Percentiles rank a stretch among this genome's conserved stretches.
Evolutionary conservation across 2,113 vertebrate species (phyloP).

Genomic region (Jacana jacana): DNA sequence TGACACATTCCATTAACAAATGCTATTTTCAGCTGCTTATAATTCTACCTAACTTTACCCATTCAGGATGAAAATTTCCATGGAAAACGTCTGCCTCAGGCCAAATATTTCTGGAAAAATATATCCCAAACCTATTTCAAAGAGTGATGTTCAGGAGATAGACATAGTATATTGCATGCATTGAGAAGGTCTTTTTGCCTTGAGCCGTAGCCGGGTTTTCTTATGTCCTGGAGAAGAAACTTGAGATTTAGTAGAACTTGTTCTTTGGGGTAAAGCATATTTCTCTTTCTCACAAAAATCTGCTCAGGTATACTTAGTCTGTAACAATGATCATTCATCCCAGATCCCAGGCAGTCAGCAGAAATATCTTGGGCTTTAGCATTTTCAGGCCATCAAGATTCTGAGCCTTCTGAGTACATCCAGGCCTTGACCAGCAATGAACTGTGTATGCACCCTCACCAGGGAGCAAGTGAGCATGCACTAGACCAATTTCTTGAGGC

Average conservation of each 20-base stretch:
- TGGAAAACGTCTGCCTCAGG: not conserved
- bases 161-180: not conserved
- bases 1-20: conserved; percentile 4
- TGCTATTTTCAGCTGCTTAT: not conserved
- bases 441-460: not conserved
- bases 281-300: not conserved
- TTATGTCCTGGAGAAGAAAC: not conserved
- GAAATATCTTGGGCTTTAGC: not conserved
- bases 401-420: not conserved
- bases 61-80: not conserved
- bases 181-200: not conserved
- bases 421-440: not conserved
- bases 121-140: not conserved
- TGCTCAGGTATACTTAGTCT: not conserved
- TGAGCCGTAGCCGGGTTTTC: not conserved
- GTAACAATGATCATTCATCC: not conserved
- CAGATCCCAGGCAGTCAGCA: not conserved
- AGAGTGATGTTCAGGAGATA: not conserved
- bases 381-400: not conserved
- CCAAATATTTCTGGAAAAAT: not conserved
- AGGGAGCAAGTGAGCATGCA: not conserved
- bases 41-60: not conserved
- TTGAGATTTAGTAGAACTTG: not conserved
- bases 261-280: not conserved
- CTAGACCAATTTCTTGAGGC: not conserved